These are phyloP conservation scores for Coptotermes formosanus DNA, from an alignment of 1,140 invertebrate genomes.

Conservation along the genomic window DNA sequence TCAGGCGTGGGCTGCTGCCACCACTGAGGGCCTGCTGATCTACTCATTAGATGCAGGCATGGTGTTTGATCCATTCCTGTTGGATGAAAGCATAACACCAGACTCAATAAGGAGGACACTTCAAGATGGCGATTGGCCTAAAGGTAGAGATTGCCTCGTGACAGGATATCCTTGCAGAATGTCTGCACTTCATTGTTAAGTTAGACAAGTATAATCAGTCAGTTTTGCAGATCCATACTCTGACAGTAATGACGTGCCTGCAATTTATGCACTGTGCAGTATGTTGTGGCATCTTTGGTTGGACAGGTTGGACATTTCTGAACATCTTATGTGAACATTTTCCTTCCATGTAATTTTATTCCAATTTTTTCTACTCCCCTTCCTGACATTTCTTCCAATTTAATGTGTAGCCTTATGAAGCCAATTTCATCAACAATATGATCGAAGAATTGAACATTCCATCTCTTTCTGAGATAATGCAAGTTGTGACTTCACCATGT, in stretches of 20 bases:
- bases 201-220: not conserved
- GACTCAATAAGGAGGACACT: conserved; percentile 63
- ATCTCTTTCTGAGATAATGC: not conserved
- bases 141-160: conserved; percentile 47
- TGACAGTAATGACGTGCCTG: too few relatives aligned
- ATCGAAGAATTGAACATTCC: too few relatives aligned
- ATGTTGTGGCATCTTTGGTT: too few relatives aligned
- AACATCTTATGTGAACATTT: too few relatives aligned
- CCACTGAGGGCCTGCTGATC: conserved; percentile 90
- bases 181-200: conserved; percentile 14
- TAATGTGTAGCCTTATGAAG: too few relatives aligned
- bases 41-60: conserved; percentile 81
- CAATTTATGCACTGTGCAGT: too few relatives aligned
- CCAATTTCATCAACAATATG: too few relatives aligned
- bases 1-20: conserved; percentile 84
- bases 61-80: conserved; percentile 82
- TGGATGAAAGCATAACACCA: conserved; percentile 81
- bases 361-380: too few relatives aligned
- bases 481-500: not conserved
- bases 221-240: too few relatives aligned
- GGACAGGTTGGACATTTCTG: too few relatives aligned
- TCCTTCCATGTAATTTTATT: too few relatives aligned
- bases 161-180: not conserved
- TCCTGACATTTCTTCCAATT: too few relatives aligned
- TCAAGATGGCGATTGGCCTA: conserved; percentile 60